These are phyloP conservation scores for Melanotaenia duboulayi DNA, from an alignment of 2,113 vertebrate species.

Conservation along the genomic window DNA sequence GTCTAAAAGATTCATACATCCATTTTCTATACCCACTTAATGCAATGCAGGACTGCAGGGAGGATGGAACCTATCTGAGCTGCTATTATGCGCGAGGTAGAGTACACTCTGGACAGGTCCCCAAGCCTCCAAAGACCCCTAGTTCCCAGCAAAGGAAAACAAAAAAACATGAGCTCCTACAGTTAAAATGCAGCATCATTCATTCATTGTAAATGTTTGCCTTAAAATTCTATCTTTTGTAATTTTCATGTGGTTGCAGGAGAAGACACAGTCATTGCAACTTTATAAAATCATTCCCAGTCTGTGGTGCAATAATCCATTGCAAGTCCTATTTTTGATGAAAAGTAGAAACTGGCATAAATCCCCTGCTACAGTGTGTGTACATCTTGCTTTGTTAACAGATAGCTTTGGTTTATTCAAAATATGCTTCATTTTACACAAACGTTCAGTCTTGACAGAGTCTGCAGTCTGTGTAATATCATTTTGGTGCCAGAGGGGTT, in stretches of 20 bases:
- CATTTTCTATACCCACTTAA: too few species aligned
- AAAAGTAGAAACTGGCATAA: slow-evolving; percentile 15
- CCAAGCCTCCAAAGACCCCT: too few species aligned
- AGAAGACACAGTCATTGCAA: slow-evolving; percentile 58
- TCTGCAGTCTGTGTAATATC: slow-evolving; percentile 59
- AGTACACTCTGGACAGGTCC: too few species aligned
- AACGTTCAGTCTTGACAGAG: slow-evolving; percentile 51
- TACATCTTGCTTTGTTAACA: slow-evolving; percentile 34
- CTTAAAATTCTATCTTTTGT: too few species aligned
- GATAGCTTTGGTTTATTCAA: slow-evolving; percentile 23
- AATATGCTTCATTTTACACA: slow-evolving; percentile 29
- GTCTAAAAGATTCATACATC: too few species aligned
- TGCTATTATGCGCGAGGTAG: too few species aligned
- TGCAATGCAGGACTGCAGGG: too few species aligned
- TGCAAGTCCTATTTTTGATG: slow-evolving; percentile 21
- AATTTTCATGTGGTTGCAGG: slow-evolving; percentile 43
- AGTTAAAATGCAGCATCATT: too few species aligned
- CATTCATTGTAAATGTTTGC: too few species aligned
- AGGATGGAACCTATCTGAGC: too few species aligned
- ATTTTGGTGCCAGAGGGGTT: slow-evolving; percentile 68
- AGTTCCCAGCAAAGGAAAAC: too few species aligned
- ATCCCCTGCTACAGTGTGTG: background rate
- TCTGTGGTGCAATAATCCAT: slow-evolving; percentile 56
- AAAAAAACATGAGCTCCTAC: background rate
- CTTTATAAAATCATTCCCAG: slow-evolving; percentile 79